These are phyloP conservation scores for Ditylenchus dipsaci DNA, from an alignment of 1,140 invertebrate species.

Conservation along the genomic window DNA sequence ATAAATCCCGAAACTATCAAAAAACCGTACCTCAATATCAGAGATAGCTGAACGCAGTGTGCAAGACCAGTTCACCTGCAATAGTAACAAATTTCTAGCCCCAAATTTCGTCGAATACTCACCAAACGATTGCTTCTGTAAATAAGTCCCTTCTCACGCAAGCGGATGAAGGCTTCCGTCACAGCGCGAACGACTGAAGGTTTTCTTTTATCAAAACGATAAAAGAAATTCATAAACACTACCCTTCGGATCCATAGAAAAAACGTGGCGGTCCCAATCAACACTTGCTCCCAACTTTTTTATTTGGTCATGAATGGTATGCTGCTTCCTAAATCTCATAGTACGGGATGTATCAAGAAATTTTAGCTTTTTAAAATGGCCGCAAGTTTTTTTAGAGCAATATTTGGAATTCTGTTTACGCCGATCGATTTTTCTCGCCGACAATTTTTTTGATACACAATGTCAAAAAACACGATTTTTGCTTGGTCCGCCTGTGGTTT, in stretches of 20 bases:
- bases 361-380: no score
- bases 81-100: no score
- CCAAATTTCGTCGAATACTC: constrained; percentile 59
- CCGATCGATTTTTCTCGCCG: no score
- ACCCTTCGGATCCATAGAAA: constrained; percentile 83
- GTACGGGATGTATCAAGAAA: no score
- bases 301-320: constrained; percentile 84
- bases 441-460: no score
- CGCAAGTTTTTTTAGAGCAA: no score
- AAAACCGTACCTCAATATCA: background rate
- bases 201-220: background rate
- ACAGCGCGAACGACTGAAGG: constrained; percentile 69
- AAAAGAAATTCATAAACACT: background rate
- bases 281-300: constrained; percentile 81
- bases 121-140: constrained; percentile 86
- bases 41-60: constrained; percentile 62
- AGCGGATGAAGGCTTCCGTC: constrained; percentile 85
- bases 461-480: constrained; percentile 3
- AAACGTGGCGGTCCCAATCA: constrained; percentile 86
- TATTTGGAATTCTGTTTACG: no score
- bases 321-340: constrained; percentile 74
- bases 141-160: constrained; percentile 84
- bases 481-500: no score
- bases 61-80: constrained; percentile 82
- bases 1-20: no score